Evolutionary conservation across 1,140 invertebrate genomes (phyloP).

Genomic region (Ceratina japonica): DNA sequence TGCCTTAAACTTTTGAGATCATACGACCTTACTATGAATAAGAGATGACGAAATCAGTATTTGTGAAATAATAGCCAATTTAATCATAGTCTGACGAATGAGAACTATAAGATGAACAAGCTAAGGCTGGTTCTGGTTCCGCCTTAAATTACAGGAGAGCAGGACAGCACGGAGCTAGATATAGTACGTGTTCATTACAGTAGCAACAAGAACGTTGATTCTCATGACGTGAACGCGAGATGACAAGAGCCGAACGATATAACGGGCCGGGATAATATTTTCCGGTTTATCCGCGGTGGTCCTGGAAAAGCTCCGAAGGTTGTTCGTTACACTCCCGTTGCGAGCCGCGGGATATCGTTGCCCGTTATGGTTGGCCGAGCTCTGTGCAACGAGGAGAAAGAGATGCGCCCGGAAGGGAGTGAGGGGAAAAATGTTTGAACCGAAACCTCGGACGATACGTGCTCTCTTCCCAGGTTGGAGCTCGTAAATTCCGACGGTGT

Average conservation of each 20-base stretch:
- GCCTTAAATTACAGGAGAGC: not conserved
- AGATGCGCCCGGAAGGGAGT: not conserved
- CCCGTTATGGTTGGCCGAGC: not conserved
- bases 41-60: no score
- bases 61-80: not conserved
- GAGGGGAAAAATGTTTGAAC: not conserved
- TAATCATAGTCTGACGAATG: not conserved
- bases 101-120: not conserved
- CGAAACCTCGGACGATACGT: slow-evolving; percentile 8
- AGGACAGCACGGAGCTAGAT: not conserved
- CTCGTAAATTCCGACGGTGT: not conserved
- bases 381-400: not conserved
- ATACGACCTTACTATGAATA: no score
- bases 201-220: not conserved
- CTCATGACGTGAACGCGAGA: not conserved
- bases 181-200: slow-evolving; percentile 7
- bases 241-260: slow-evolving; percentile 29
- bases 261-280: slow-evolving; percentile 46
- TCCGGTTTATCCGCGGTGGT: slow-evolving; percentile 36
- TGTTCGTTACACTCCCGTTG: slow-evolving; percentile 19
- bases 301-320: slow-evolving; percentile 5
- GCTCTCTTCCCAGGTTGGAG: no score
- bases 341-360: not conserved
- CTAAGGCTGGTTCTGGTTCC: not conserved
- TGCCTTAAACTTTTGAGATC: no score